Evolutionary conservation across 2,797 vertebrate genomes (phyloP).

Genomic region (Avahi laniger): DNA sequence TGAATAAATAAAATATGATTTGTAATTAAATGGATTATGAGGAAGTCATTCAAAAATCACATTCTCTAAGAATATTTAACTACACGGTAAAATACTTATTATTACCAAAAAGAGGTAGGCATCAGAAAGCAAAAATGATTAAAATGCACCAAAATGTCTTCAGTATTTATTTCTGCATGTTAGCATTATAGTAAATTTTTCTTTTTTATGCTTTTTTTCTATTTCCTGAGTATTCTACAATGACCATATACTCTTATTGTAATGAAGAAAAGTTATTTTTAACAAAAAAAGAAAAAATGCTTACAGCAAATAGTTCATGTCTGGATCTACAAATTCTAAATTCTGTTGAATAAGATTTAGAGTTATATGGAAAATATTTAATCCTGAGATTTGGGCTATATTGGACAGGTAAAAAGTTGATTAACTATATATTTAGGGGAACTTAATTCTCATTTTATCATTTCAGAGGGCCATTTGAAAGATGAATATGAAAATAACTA

Average conservation of each 20-base stretch:
- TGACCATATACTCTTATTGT: background rate
- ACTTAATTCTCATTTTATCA: slow-evolving; percentile 18
- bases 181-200: background rate
- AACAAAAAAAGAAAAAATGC: background rate
- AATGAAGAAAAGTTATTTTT: background rate
- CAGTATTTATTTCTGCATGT: background rate
- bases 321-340: background rate
- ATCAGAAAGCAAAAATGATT: background rate
- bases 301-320: slow-evolving; percentile 8
- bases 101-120: background rate
- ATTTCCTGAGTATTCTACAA: background rate
- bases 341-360: slow-evolving; percentile 7
- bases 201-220: background rate
- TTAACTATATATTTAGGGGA: slow-evolving; percentile 28
- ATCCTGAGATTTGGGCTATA: background rate
- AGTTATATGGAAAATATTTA: background rate
- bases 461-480: background rate
- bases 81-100: slow-evolving; percentile 1
- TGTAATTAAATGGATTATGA: background rate
- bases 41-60: background rate
- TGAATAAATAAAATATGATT: background rate
- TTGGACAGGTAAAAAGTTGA: background rate
- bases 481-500: slow-evolving; percentile 9
- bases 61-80: slow-evolving; percentile 31
- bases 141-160: slow-evolving; percentile 11